phyloP scores from a whole-genome alignment of 1,140 invertebrate genomes.

The Solenopsis fugax region DNA sequence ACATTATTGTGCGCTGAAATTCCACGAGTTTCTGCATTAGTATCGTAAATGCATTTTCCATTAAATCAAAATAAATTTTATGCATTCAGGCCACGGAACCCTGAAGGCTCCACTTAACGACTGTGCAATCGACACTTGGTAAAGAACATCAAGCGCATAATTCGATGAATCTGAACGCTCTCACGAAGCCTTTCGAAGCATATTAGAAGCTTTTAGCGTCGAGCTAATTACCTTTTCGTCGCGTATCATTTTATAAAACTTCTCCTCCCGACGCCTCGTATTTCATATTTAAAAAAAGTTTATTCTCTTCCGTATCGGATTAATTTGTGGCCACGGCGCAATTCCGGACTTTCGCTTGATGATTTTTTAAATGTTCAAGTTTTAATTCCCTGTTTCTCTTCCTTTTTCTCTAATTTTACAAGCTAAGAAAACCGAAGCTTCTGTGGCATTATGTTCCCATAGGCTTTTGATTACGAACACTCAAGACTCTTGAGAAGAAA shows the following conservation, averaged over 20 bases:
- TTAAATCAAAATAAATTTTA: constrained; percentile 50
- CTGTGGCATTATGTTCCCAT: background rate
- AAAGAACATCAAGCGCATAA: constrained; percentile 69
- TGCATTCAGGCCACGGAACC: constrained; percentile 48
- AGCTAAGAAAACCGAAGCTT: background rate
- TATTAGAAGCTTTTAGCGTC: constrained; percentile 72
- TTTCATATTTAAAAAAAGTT: background rate
- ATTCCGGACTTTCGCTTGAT: background rate
- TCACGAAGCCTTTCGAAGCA: constrained; percentile 47
- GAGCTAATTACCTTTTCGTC: constrained; percentile 21
- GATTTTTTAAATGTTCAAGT: background rate
- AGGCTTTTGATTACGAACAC: background rate
- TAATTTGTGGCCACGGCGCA: background rate
- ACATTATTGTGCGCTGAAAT: constrained; percentile 9
- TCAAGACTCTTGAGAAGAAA: background rate
- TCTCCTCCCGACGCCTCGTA: background rate
- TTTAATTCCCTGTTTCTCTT: background rate
- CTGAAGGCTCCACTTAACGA: constrained; percentile 36
- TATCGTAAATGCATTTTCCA: constrained; percentile 36
- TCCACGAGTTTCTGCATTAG: background rate
- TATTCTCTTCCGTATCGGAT: background rate
- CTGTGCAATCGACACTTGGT: constrained; percentile 47
- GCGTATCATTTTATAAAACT: constrained; percentile 40
- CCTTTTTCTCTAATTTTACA: background rate
- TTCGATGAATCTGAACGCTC: constrained; percentile 66